Conservation (phyloP, 2,113 vertebrate species). For the Neotoma lepida region DNA sequence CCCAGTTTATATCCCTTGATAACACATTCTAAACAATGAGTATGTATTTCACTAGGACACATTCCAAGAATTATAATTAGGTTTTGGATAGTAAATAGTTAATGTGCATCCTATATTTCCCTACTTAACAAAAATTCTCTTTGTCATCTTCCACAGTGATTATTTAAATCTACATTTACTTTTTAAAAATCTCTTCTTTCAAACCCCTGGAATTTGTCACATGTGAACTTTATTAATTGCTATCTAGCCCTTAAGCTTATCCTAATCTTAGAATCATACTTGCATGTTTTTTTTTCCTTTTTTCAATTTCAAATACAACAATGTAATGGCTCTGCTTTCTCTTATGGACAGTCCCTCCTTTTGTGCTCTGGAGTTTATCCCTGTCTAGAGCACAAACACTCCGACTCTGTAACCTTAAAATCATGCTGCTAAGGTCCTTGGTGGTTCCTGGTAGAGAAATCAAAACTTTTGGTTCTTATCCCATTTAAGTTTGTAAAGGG, state of each 20-base stretch:
- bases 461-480: not conserved
- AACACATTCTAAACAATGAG: not conserved
- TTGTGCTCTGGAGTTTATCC: not conserved
- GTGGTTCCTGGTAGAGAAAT: not conserved
- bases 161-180: slow-evolving; percentile 29
- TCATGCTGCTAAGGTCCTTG: not conserved
- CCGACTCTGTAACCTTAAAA: not conserved
- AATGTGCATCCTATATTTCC: slow-evolving; percentile 4
- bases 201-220: slow-evolving; percentile 6
- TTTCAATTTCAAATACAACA: not conserved
- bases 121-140: not conserved
- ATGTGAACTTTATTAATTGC: not conserved
- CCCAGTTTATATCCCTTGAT: not conserved
- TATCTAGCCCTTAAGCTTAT: not conserved
- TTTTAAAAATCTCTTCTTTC: slow-evolving; percentile 2
- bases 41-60: not conserved
- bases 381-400: not conserved
- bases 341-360: not conserved
- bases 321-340: not conserved
- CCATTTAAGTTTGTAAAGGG: slow-evolving; percentile 19
- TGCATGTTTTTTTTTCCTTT: not conserved
- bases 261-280: not conserved
- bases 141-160: not conserved
- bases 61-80: not conserved
- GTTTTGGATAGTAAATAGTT: slow-evolving; percentile 10